phyloP scores from a whole-genome alignment of 2,888 invertebrate species.

The Phaedon cochleariae region DNA sequence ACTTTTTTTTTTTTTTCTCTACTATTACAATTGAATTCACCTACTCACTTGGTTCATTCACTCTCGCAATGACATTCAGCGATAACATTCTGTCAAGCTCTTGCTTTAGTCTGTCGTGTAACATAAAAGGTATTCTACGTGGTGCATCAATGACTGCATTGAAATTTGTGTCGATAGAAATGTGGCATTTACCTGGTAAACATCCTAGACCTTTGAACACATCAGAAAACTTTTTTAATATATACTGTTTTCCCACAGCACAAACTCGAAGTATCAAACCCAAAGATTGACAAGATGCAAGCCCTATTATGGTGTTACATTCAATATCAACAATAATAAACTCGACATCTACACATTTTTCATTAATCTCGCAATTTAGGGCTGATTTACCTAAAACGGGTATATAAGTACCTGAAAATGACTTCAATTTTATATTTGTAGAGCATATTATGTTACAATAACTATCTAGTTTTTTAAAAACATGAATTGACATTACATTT shows the following conservation, averaged over 20 bases:
- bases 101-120: neutral
- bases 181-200: neutral
- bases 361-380: neutral
- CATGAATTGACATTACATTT: neutral
- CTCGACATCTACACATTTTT: neutral
- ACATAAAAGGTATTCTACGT: neutral
- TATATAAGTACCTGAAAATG: neutral
- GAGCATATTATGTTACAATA: neutral
- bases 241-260: neutral
- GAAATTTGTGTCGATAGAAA: neutral
- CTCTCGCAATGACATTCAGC: neutral
- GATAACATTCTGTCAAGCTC: neutral
- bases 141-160: neutral
- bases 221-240: neutral
- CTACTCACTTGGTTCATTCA: neutral
- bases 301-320: neutral
- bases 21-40: neutral
- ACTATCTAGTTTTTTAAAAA: too few species aligned
- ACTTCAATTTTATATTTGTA: neutral
- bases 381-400: neutral
- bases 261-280: neutral
- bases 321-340: neutral
- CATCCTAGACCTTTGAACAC: slow-evolving; percentile 4
- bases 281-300: neutral
- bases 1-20: neutral